phyloP scores from a whole-genome alignment of 2,797 vertebrate species.

The Takifugu ocellatus region DNA sequence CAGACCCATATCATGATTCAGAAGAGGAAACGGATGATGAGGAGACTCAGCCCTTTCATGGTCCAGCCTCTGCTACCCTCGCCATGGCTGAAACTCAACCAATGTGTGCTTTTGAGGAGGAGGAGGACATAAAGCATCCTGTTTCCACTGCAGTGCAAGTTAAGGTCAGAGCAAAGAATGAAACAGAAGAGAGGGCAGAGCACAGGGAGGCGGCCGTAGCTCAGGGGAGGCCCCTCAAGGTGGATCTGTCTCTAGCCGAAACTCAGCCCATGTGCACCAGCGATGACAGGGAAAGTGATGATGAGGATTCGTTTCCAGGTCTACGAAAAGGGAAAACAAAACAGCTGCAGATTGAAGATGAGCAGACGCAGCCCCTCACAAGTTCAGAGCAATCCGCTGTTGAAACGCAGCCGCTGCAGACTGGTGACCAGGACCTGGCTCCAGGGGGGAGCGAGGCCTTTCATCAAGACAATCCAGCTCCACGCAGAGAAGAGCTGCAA shows the following conservation, averaged over 20 bases:
- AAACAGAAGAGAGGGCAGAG: slow-evolving; percentile 23
- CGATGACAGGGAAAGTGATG: slow-evolving; percentile 22
- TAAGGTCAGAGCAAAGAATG: too few species aligned
- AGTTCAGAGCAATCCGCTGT: not conserved
- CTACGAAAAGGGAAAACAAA: slow-evolving; percentile 32
- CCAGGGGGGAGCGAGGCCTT: too few species aligned
- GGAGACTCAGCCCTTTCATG: slow-evolving; percentile 40
- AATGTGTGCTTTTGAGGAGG: slow-evolving; percentile 19
- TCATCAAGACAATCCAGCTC: not conserved
- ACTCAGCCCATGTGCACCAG: slow-evolving; percentile 29
- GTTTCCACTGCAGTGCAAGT: too few species aligned
- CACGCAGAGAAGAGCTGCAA: slow-evolving; percentile 4
- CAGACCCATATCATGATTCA: slow-evolving; percentile 17
- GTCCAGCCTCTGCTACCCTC: slow-evolving; percentile 11
- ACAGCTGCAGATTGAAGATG: slow-evolving; percentile 12
- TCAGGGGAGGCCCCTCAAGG: slow-evolving; percentile 2
- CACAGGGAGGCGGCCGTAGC: not conserved
- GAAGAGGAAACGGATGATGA: slow-evolving; percentile 39
- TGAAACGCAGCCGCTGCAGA: slow-evolving; percentile 15
- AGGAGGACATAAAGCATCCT: slow-evolving; percentile 18
- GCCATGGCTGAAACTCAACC: slow-evolving; percentile 56
- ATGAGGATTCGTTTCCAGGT: slow-evolving; percentile 4
- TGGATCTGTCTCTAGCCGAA: slow-evolving; percentile 12
- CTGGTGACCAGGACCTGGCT: too few species aligned
- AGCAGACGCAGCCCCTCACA: slow-evolving; percentile 17